Evolutionary conservation across 2,113 vertebrate species (phyloP).

Genomic region (Chinchilla lanigera): DNA sequence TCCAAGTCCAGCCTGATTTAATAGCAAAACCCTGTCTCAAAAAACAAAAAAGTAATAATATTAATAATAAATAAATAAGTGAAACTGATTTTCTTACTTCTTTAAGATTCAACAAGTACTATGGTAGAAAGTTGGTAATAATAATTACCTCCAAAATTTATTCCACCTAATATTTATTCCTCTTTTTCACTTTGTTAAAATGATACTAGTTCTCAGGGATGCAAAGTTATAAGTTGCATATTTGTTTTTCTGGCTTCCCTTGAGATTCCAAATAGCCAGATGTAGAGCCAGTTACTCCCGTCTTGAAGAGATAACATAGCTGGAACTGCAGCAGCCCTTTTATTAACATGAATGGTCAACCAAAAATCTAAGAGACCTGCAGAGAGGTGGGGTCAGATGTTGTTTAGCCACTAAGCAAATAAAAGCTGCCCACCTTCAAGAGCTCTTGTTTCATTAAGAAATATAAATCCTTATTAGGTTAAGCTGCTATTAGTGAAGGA

Average conservation of each 20-base stretch:
- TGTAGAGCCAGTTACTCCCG: neutral
- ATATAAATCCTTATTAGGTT: constrained; percentile 35
- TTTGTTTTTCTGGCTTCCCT: neutral
- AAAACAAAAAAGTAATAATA: neutral
- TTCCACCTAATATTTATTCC: neutral
- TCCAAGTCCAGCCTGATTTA: neutral
- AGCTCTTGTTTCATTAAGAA: constrained; percentile 53
- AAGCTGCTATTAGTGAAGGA: constrained; percentile 4
- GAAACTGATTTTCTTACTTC: neutral
- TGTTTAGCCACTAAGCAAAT: neutral
- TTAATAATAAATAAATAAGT: neutral
- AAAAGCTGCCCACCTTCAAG: neutral
- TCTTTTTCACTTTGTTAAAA: neutral
- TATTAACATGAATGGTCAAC: neutral
- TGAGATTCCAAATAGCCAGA: neutral
- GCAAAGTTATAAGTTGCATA: neutral
- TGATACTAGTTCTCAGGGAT: neutral
- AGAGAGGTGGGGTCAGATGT: neutral
- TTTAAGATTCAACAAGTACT: neutral
- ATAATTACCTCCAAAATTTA: neutral
- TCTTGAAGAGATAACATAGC: neutral
- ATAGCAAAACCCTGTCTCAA: neutral
- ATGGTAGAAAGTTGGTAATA: neutral
- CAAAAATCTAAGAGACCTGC: neutral
- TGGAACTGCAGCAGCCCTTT: neutral